These are phyloP conservation scores for Procambarus clarkii DNA, from an alignment of 1,140 invertebrate species.

Conservation along the genomic window DNA sequence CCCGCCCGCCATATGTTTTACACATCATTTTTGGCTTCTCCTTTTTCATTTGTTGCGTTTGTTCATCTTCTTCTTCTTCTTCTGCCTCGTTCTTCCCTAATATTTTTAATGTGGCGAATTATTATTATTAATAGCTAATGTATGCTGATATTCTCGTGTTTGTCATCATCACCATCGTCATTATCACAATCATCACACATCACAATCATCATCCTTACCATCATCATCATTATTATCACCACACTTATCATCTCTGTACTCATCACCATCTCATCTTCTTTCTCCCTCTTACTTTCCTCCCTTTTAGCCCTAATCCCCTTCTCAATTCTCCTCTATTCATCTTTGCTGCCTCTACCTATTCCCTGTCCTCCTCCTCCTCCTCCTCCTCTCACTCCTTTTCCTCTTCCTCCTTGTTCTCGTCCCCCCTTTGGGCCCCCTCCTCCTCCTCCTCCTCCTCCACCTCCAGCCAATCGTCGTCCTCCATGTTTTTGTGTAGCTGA, in stretches of 20 bases:
- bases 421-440: neutral
- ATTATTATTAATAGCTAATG: no score
- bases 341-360: neutral
- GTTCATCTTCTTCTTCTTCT: neutral
- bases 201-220: neutral
- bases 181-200: no score
- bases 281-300: neutral
- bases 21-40: neutral
- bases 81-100: neutral
- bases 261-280: neutral
- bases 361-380: neutral
- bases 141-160: no score
- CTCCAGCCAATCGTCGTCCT: conserved; percentile 22
- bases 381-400: neutral
- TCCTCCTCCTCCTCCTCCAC: conserved; percentile 6
- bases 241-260: neutral
- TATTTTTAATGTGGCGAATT: no score
- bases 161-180: no score
- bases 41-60: neutral
- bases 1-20: neutral
- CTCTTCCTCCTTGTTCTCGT: neutral
- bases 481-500: conserved; percentile 63
- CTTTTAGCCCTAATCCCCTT: neutral
- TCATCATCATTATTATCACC: neutral
- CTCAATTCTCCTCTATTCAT: neutral